Evolutionary conservation across 2,797 vertebrate species (phyloP), one percentile per base, ranked within the genome.

Genomic region (Mormyrus proboscirostris): DNA sequence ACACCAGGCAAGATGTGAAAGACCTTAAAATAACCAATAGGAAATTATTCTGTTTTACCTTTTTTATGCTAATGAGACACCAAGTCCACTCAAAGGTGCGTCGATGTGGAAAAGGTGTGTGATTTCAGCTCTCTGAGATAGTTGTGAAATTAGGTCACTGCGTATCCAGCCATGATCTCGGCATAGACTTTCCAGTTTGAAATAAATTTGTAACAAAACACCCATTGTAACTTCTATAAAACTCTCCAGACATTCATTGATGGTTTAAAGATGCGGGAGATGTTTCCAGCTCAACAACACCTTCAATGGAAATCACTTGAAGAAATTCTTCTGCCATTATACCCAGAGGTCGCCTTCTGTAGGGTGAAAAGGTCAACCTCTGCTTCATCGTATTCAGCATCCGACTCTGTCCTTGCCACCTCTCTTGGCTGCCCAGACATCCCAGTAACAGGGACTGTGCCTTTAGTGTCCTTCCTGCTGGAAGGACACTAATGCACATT

Each of bases 11-110:
- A 19, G 44, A 49, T 51, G 49, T 79, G 49, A 88, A 88, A 19
- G 53, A 88, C 38, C 49, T 51, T 73, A 49, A 88, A 88, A 88
- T 51, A 88, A 16, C 47, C 22, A 50, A 22, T 51, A 76, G 50
- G 6, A 73, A 73, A 73, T 49, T 19, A 87, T 84, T 84, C 82
- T 55, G 29, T 55, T 87, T 55, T 55, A 55, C 53, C 6, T 62
- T 88, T 69, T 88, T 16, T 62, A 88, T 62, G 55, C 55, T 69
- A 88, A 88, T 51, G 6, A 88, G 47, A 38, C 55, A 47, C 33
- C 25, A 19, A 59, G 86, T n/a, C 86, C 33, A 47, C 53, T 62
- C 14, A 8, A 33, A 87, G 87, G 47, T 88, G 59, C 10, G 65
- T 10, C 41, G 8, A 73, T 49, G 41, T 49, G 9, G 33, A 14